These are phyloP conservation scores for Sminthurinus aureus DNA, from an alignment of 2,888 invertebrate genomes.

Conservation along the genomic window DNA sequence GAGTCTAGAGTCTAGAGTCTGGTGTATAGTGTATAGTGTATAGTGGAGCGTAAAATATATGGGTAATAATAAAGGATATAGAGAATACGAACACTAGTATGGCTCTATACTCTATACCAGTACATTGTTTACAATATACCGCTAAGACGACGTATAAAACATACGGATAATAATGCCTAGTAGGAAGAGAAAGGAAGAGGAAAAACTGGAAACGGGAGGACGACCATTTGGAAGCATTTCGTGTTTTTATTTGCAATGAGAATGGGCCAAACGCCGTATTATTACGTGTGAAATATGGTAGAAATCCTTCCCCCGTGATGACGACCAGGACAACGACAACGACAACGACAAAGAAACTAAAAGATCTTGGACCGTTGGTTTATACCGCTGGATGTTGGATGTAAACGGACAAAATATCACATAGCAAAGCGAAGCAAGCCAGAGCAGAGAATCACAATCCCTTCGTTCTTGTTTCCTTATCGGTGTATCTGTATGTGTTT, in stretches of 20 bases:
- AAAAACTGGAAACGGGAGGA: constrained; percentile 38
- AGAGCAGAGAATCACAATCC: too few relatives aligned
- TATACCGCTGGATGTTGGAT: background rate
- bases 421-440: too few relatives aligned
- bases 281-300: constrained; percentile 56
- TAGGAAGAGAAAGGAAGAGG: background rate
- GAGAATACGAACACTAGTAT: too few relatives aligned
- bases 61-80: too few relatives aligned
- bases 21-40: too few relatives aligned
- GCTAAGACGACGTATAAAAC: too few relatives aligned
- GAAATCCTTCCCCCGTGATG: constrained; percentile 28
- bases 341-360: background rate
- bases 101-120: too few relatives aligned
- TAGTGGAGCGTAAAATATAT: background rate
- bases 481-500: too few relatives aligned
- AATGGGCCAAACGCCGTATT: constrained; percentile 52
- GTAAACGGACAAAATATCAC: background rate
- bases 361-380: background rate
- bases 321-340: background rate
- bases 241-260: constrained; percentile 54
- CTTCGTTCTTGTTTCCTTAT: too few relatives aligned
- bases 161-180: too few relatives aligned
- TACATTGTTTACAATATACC: too few relatives aligned
- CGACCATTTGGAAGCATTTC: constrained; percentile 54
- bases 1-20: too few relatives aligned